Base-by-base conservation (phyloP, 2,797 vertebrate species). In the Pangasius larnaudii region DNA sequence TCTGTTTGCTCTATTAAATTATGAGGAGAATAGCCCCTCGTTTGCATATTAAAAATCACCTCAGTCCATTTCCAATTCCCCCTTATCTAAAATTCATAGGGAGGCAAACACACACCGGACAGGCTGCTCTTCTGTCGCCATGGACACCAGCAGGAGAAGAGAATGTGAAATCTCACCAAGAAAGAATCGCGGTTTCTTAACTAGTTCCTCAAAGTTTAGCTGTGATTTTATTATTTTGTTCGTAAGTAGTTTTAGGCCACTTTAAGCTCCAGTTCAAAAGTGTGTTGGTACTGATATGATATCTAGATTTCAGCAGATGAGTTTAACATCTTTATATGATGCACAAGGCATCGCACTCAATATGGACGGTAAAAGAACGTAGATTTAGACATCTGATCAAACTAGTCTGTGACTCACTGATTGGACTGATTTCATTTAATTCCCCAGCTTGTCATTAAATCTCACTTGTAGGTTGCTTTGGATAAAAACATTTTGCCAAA, bases 1-100 rank as follows among this genome's bases (percentile, higher is more conserved):
- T 93, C 92, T 97, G 97, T 97, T 97, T 97, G 96, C 96, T 97
- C 97, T 97, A 97, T 97, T 97, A 96, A 97, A 96, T 97, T 96
- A 97, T 97, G 96, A 97, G 96, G 95, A 95, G 95, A 95, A 95
- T 93, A 94, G 96, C 96, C 97, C 95, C 95, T 95, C 95, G 33
- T 82, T 58, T 96, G 96, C 97, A 96, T 96, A 96, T 97, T 96
- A 85, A 96, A 97, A 97, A 97, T 97, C 97, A 96, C 96, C 97
- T 97, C 97, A 96, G 96, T 82, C 96, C 96, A 94, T 93, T 96
- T 96, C 96, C 96, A 85, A 96, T 96, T 95, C 94, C 94, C 94
- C 95, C 96, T 97, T 97, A 97, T 97, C 97, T 97, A 96, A 97
- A 97, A 97, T 97, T 97, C 97, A 97, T 96, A 96, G 46, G 96